Base-by-base conservation (phyloP, 2,888 invertebrate species). In the Erynnis tages region DNA sequence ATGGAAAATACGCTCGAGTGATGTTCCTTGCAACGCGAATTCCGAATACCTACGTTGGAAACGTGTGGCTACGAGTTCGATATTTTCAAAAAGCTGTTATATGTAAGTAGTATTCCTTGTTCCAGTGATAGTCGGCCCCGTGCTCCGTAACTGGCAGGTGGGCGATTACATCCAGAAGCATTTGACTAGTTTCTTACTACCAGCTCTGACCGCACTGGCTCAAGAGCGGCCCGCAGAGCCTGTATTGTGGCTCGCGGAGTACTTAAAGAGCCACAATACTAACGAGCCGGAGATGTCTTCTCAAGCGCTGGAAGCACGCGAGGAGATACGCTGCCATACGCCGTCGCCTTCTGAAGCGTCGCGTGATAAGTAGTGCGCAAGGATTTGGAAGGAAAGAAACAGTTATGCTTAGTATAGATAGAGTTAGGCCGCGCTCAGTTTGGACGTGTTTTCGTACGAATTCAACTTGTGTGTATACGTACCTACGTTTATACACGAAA, bases 201-300 rank as follows among this genome's bases (percentile, higher is more conserved):
- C 92, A 19, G 93, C 91, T 1, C 73, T 94, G 43, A 90, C 92
- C 1, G 91, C 94, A 66, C 82, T 96, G 17, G 93, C 93, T 77
- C 92, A 81, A 77, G 90, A 91, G 64, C 93, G 93, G 58, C 96
- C 96, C 0, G 82, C 90, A 0, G 94, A 96, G 74, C 96, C 96
- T 0, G 81, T 96, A 29, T 73, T 93, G 19, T 95, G 94, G 93
- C 79, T 97, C 32, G 95, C 95, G 1, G 93, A 95, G 59, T 93
- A 94, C 91, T 81, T 97, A 30, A 80, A 93, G 4, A 79, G 90
- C 32, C 93, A 95, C 75, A 96, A 96, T 82, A 95, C 95, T 2
- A 94, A 94, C 70, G 93, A 93, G 69, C 95, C 94, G 0, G 88
- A 83, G 40, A 25, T 79, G 3, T 79, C 69, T 1, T 63, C 79